These are phyloP conservation scores for Poeciliopsis retropinna DNA, from an alignment of 2,113 vertebrate species.

Conservation along the genomic window DNA sequence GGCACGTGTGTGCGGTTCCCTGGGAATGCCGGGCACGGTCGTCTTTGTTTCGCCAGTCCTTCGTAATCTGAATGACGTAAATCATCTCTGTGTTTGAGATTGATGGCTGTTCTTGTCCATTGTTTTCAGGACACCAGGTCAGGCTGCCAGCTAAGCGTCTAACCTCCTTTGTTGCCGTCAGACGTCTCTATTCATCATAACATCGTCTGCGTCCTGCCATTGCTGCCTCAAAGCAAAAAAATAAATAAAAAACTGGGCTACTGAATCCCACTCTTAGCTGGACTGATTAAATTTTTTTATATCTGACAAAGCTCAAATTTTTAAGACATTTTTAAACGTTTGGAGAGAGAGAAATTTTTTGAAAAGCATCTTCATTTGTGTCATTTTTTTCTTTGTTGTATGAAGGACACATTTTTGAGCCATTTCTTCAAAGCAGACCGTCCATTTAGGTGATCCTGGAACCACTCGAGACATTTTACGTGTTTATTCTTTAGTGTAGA, in stretches of 20 bases:
- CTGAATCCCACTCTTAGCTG: not conserved
- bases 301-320: too few relatives aligned
- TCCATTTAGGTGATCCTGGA: not conserved
- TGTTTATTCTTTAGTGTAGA: not conserved
- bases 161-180: conserved; percentile 59
- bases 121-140: conserved; percentile 64
- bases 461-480: not conserved
- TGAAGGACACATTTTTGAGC: not conserved
- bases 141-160: conserved; percentile 57
- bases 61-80: conserved; percentile 58
- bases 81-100: conserved; percentile 60
- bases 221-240: conserved; percentile 20
- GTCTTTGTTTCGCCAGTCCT: conserved; percentile 27
- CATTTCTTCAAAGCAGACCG: not conserved
- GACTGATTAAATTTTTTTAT: too few relatives aligned
- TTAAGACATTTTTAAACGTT: not conserved
- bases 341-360: not conserved
- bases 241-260: not conserved
- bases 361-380: too few relatives aligned
- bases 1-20: conserved; percentile 18
- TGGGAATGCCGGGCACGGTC: conserved; percentile 6
- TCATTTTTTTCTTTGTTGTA: too few relatives aligned
- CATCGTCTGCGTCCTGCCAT: conserved; percentile 43
- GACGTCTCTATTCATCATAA: conserved; percentile 71
- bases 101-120: conserved; percentile 55